phyloP scores from a whole-genome alignment of 1,140 invertebrate genomes.

The Trichomalopsis sarcophagae region DNA sequence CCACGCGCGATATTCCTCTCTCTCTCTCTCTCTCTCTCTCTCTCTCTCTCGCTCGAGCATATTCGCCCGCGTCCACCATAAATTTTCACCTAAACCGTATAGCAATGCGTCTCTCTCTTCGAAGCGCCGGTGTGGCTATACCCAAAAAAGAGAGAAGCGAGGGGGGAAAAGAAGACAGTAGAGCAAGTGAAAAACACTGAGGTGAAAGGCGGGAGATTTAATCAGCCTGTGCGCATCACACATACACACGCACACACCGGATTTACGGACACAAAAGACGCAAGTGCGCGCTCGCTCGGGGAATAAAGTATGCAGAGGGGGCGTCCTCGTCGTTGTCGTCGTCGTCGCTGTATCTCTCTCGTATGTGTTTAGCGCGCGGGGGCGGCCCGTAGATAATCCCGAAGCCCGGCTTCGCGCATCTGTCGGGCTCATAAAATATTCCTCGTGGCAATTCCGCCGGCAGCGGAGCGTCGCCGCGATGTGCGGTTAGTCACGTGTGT shows the following conservation, averaged over 20 bases:
- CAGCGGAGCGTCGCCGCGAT: conserved; percentile 51
- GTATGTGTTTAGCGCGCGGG: not conserved
- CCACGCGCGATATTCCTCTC: no score
- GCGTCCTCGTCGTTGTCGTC: conserved; percentile 25
- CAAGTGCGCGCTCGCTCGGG: conserved; percentile 30
- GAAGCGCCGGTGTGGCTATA: not conserved
- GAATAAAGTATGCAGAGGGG: conserved; percentile 61
- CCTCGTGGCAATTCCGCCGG: conserved; percentile 50
- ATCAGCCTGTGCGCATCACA: not conserved
- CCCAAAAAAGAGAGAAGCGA: not conserved
- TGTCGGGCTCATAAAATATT: conserved; percentile 68
- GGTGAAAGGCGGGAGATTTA: not conserved
- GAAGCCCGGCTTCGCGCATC: conserved; percentile 57
- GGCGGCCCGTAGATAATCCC: conserved; percentile 60
- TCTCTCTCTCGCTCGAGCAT: no score
- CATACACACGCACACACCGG: not conserved
- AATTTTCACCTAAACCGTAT: not conserved
- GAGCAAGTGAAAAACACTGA: not conserved
- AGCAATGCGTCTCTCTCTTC: not conserved
- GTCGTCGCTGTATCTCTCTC: conserved; percentile 30
- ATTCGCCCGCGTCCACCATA: not conserved
- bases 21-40: no score
- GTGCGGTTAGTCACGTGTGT: conserved; percentile 66
- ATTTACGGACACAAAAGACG: conserved; percentile 21
- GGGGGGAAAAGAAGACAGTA: not conserved